Percentiles rank a stretch among this genome's conserved stretches.
Evolutionary conservation across 2,113 vertebrate genomes (phyloP).

Genomic region (Barnardius zonarius): DNA sequence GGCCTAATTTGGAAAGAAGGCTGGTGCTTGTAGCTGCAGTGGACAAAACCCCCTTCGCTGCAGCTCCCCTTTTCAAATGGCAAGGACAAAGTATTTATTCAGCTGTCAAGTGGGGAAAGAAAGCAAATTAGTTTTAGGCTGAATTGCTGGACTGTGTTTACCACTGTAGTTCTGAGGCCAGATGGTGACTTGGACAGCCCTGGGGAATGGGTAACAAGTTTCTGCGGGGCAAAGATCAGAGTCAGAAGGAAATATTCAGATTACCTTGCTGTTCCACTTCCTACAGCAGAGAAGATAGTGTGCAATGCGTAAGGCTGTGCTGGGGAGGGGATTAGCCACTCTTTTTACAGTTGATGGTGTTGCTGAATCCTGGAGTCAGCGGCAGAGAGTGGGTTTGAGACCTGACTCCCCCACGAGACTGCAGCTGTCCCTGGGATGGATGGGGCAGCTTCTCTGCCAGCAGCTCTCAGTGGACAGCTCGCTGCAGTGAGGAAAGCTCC

Average conservation of each 20-base stretch:
- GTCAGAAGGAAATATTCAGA: conserved; percentile 44
- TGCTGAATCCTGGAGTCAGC: not conserved
- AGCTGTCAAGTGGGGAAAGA: conserved; percentile 65
- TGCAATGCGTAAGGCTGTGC: not conserved
- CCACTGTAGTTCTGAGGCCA: conserved; percentile 32
- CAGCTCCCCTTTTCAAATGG: conserved; percentile 16
- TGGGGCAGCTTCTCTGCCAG: not conserved
- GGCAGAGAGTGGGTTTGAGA: not conserved
- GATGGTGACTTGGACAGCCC: conserved; percentile 40
- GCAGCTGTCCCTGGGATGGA: not conserved
- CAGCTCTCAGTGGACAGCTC: not conserved
- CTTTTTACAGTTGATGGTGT: not conserved
- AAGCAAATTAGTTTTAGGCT: conserved; percentile 64
- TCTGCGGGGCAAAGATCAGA: conserved; percentile 32
- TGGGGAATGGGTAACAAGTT: not conserved
- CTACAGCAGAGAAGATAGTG: not conserved
- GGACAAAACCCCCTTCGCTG: conserved; percentile 24
- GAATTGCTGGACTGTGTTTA: conserved; percentile 9
- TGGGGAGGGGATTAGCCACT: not conserved
- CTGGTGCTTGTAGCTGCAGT: conserved; percentile 19
- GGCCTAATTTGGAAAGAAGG: conserved; percentile 40
- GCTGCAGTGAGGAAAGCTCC: not conserved
- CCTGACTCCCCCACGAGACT: not conserved
- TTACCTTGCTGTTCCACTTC: conserved; percentile 9
- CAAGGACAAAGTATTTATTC: conserved; percentile 65